Conservation (phyloP, 2,888 invertebrate genomes). For the Heteromyza rotundicornis region DNA sequence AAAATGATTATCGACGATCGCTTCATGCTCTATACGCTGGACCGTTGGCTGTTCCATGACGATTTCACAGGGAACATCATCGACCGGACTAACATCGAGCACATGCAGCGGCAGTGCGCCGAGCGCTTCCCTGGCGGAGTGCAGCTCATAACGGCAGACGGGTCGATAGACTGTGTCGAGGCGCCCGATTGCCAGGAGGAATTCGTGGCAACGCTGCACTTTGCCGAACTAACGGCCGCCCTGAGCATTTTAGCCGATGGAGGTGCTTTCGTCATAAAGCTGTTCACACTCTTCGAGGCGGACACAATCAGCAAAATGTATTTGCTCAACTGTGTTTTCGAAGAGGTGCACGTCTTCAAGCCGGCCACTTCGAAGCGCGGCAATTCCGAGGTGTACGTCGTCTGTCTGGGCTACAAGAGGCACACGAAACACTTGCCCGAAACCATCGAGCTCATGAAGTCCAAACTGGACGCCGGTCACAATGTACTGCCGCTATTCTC, state of each 20-base stretch:
- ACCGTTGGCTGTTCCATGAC: constrained; percentile 85
- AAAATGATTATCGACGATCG: constrained; percentile 78
- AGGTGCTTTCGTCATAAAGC: constrained; percentile 84
- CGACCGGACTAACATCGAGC: constrained; percentile 71
- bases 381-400: constrained; percentile 90
- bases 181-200: constrained; percentile 88
- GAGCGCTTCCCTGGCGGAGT: constrained; percentile 63
- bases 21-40: constrained; percentile 77
- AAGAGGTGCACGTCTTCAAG: constrained; percentile 78
- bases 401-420: constrained; percentile 67
- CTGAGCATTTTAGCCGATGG: constrained; percentile 72
- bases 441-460: constrained; percentile 39
- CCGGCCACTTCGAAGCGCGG: constrained; percentile 93
- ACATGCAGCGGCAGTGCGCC: constrained; percentile 66
- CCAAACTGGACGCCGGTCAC: constrained; percentile 25
- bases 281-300: constrained; percentile 89
- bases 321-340: constrained; percentile 77
- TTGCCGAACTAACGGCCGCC: constrained; percentile 82
- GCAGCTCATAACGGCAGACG: constrained; percentile 87
- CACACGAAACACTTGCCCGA: constrained; percentile 34
- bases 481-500: constrained; percentile 66
- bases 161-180: constrained; percentile 87
- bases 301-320: constrained; percentile 81
- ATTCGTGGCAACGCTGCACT: constrained; percentile 78
- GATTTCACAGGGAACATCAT: constrained; percentile 88